Percentiles rank a stretch among this genome's conserved stretches.
These are phyloP conservation scores for Corapipo altera DNA, from an alignment of 2,113 vertebrate species.

Conservation along the genomic window DNA sequence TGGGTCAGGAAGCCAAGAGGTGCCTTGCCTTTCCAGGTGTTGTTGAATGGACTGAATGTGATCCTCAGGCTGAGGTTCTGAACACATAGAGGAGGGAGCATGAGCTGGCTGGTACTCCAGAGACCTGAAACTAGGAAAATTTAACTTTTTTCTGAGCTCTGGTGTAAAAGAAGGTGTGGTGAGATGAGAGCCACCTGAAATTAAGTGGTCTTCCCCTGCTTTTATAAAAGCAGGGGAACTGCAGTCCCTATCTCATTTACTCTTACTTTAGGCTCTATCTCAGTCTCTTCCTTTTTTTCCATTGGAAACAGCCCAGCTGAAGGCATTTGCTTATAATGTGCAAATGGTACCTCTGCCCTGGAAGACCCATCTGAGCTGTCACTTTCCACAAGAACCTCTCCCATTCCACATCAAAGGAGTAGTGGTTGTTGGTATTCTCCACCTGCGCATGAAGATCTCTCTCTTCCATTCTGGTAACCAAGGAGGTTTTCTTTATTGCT, in stretches of 20 bases:
- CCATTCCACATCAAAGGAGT: conserved; percentile 16
- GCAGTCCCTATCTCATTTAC: neutral
- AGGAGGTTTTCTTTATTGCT: neutral
- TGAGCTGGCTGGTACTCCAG: neutral
- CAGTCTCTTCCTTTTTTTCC: neutral
- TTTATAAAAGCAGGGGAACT: neutral
- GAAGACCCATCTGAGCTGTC: neutral
- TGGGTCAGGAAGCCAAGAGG: neutral
- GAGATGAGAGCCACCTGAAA: neutral
- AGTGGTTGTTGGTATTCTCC: neutral
- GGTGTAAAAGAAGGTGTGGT: neutral
- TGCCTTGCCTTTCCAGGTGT: neutral
- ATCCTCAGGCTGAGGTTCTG: neutral
- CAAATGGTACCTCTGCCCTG: neutral
- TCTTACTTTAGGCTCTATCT: neutral
- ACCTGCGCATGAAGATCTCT: neutral
- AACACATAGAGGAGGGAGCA: neutral
- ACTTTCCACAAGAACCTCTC: conserved; percentile 18
- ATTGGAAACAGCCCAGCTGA: neutral
- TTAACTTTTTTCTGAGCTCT: neutral
- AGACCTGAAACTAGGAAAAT: neutral
- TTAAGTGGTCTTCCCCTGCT: neutral
- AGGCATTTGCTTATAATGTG: neutral
- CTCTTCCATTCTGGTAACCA: neutral
- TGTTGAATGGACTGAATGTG: neutral